Percentiles rank a stretch among this genome's conserved stretches.
These are phyloP conservation scores for Oligia strigilis DNA, from an alignment of 2,888 invertebrate genomes.

Conservation along the genomic window DNA sequence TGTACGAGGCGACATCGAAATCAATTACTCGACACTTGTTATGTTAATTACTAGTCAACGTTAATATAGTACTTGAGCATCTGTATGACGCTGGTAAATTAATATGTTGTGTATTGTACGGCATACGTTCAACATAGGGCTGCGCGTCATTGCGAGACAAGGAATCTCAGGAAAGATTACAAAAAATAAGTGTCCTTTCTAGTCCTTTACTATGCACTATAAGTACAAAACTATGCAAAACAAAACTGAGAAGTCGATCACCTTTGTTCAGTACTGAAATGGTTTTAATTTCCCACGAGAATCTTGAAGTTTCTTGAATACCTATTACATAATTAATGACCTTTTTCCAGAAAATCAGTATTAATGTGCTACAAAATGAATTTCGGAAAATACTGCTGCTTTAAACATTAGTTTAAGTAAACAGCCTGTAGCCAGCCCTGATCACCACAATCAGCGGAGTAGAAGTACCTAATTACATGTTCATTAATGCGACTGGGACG, in stretches of 20 bases:
- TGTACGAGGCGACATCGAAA: constrained; percentile 74
- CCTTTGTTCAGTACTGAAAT: constrained; percentile 21
- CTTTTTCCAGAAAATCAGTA: neutral
- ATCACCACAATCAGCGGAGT: constrained; percentile 76
- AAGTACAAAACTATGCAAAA: constrained; percentile 2
- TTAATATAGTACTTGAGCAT: constrained; percentile 73
- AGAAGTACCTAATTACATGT: constrained; percentile 84
- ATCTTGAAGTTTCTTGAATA: constrained; percentile 29
- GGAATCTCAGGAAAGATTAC: neutral
- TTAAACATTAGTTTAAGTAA: constrained; percentile 20
- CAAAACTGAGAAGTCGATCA: constrained; percentile 31
- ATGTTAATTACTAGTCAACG: constrained; percentile 81
- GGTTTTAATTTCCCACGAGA: constrained; percentile 51
- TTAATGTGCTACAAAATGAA: neutral
- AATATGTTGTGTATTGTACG: constrained; percentile 71
- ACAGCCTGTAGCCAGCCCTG: constrained; percentile 67
- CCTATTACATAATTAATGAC: constrained; percentile 15
- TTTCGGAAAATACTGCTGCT: neutral
- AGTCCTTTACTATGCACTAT: neutral
- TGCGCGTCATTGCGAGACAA: constrained; percentile 27
- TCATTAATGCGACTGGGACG: constrained; percentile 82
- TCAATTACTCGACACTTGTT: constrained; percentile 84
- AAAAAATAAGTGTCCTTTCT: neutral
- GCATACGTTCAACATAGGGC: constrained; percentile 64
- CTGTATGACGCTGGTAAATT: constrained; percentile 76